Evolutionary conservation across 2,888 invertebrate species (phyloP), one percentile per base, ranked within the genome.

Genomic region (Agrotis clavis): DNA sequence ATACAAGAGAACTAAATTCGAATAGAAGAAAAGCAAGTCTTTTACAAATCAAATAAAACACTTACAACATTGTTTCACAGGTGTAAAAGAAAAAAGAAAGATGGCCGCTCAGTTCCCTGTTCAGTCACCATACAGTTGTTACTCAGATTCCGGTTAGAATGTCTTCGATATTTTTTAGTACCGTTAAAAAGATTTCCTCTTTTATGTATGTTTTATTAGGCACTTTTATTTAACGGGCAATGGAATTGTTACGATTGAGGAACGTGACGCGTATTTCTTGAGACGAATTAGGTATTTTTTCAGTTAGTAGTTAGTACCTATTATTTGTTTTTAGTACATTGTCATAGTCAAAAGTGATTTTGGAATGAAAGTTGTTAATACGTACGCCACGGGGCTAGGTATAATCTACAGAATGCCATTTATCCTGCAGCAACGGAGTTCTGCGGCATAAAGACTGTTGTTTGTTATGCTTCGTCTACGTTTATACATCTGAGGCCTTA

Each of bases 171-270:
- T 82, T 60, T 75, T 84, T 84, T 75, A 77, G 70, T 71, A 53
- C n/a, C 68, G 59, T 69, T 79, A 77, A 77, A 51, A 66, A 71
- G 82, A 77, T 77, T 77, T 25, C 56, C 59, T 72, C 71, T 81
- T 84, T 82, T 82, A 84, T 82, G 69, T 76, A 76, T 76, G 73
- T 84, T 83, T 83, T 82, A 82, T 78, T 67, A 47, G 70, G 70
- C 71, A 83, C 80, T 83, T 82, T 71, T 74, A 79, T 74, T 82
- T 79, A 82, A 82, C 64, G 81, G 69, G 30, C 21, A 67, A 63
- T 71, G 63, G 68, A 60, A 74, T 65, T 82, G 74, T 79, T 82
- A 79, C 82, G 81, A 76, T 81, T 54, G 35, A 7, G 57, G 54
- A 53, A 82, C 81, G 79, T 81, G 78, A 60, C 51, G 51, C 51